Base-by-base conservation (phyloP, 2,113 vertebrate genomes). In the Grallaria varia region DNA sequence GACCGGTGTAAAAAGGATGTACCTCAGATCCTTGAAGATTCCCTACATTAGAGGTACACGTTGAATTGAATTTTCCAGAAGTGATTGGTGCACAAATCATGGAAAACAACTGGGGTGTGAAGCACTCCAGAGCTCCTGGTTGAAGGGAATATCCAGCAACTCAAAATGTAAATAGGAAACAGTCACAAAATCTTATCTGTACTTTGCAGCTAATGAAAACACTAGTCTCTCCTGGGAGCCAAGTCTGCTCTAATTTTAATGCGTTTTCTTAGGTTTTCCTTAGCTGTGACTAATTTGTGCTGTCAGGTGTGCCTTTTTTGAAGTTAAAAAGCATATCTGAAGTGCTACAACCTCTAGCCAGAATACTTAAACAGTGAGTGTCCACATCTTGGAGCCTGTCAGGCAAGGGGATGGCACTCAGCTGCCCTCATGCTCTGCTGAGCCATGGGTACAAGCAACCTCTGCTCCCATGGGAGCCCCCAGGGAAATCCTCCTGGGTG, bases 191-290 rank as follows among this genome's bases (percentile, higher is more conserved):
- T 66, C 82, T 93, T 96, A 97, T 83, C 92, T 95, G 42, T 62
- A 58, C 63, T 92, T 93, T 96, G 85, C 94, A 96, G 94, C 67
- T 96, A 93, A 93, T 80, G 82, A 85, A 93, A 94, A 88, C 90
- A 90, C 45, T 40, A 30, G 39, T 79, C 30, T 88, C 71, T 77
- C 79, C 83, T 76, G 85, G 73, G 58, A 97, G 79, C 45, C 60
- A 94, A 88, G 59, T 39, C 92, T 93, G 88, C 95, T 96, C 71
- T 92, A 45, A 88, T 90, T 95, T 91, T 85, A 94, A 88, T 90
- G 49, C 67, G n/a, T 93, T 90, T 96, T 90, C 75, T 94, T 83
- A 83, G 52, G 49, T 73, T 91, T 91, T 58, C 53, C 90, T 91
- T 76, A 86, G 78, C 95, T 90, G 75, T 94, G 88, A 93, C 78